A percentile compares a stretch with the other conserved stretches of the same genome.
Conservation (phyloP, 2,888 invertebrate genomes). For the Yponomeuta cagnagella region DNA sequence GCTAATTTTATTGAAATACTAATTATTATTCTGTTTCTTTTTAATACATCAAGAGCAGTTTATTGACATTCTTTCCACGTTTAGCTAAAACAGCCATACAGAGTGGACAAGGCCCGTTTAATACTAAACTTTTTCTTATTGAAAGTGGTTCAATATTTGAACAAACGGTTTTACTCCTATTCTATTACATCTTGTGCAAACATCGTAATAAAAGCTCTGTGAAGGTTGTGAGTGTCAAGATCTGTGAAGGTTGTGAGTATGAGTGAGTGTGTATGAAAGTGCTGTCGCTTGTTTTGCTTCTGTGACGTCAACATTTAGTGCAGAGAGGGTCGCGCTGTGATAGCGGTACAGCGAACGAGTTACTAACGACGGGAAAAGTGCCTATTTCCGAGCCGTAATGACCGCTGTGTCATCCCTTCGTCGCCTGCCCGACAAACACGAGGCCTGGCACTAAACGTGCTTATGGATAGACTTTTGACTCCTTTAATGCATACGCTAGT, state of each 20-base stretch:
- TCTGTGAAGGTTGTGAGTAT: not conserved
- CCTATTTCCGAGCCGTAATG: conserved; percentile 73
- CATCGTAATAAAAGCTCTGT: too few relatives aligned
- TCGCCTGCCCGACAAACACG: conserved; percentile 22
- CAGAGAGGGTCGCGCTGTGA: not conserved
- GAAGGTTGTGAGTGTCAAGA: not conserved
- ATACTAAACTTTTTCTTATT: too few relatives aligned
- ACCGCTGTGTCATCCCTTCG: conserved; percentile 56
- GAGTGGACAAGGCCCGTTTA: too few relatives aligned
- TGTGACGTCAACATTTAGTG: not conserved
- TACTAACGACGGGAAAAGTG: conserved; percentile 74
- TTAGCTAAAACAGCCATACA: too few relatives aligned
- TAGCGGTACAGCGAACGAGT: conserved; percentile 48
- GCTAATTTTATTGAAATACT: too few relatives aligned
- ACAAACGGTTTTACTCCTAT: too few relatives aligned
- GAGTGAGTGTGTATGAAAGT: not conserved
- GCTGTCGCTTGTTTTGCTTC: not conserved
- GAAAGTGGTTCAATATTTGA: too few relatives aligned
- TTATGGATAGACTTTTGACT: not conserved
- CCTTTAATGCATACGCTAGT: not conserved
- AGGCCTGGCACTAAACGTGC: not conserved
- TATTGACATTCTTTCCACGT: too few relatives aligned
- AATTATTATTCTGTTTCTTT: too few relatives aligned
- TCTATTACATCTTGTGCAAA: too few relatives aligned
- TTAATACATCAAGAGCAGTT: too few relatives aligned